phyloP scores from a whole-genome alignment of 2,888 invertebrate species.

The Caenorhabditis sp. region DNA sequence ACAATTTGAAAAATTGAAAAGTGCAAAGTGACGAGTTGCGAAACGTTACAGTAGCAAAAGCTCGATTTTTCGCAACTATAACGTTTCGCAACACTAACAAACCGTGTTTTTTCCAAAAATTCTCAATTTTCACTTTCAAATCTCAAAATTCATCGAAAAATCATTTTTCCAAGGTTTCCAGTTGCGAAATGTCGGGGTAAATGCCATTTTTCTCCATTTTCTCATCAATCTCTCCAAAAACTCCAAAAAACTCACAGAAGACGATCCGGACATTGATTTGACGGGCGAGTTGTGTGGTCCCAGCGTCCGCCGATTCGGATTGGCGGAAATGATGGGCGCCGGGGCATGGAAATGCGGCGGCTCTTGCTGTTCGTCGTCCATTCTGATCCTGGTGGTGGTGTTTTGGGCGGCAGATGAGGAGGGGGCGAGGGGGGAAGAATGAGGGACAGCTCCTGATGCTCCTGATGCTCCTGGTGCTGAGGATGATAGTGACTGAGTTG shows the following conservation, averaged over 20 bases:
- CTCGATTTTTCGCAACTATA: background rate
- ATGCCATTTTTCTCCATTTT: background rate
- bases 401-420: background rate
- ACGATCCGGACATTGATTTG: constrained; percentile 36
- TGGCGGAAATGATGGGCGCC: constrained; percentile 19
- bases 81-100: too few relatives aligned
- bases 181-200: too few relatives aligned
- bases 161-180: too few relatives aligned
- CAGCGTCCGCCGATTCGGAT: constrained; percentile 59
- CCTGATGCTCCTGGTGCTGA: too few relatives aligned
- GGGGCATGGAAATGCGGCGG: constrained; percentile 30
- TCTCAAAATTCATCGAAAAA: too few relatives aligned
- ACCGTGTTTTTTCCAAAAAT: too few relatives aligned
- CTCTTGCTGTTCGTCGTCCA: constrained; percentile 50
- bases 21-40: too few relatives aligned
- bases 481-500: too few relatives aligned
- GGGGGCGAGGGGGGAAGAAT: background rate
- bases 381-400: too few relatives aligned
- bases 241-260: constrained; percentile 40
- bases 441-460: background rate
- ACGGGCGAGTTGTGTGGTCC: constrained; percentile 67
- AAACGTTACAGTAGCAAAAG: too few relatives aligned
- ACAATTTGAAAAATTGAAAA: too few relatives aligned
- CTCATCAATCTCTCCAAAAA: background rate
- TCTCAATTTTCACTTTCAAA: too few relatives aligned